Evolutionary conservation across 2,888 invertebrate species (phyloP).

Genomic region (Scaeva pyrastri): DNA sequence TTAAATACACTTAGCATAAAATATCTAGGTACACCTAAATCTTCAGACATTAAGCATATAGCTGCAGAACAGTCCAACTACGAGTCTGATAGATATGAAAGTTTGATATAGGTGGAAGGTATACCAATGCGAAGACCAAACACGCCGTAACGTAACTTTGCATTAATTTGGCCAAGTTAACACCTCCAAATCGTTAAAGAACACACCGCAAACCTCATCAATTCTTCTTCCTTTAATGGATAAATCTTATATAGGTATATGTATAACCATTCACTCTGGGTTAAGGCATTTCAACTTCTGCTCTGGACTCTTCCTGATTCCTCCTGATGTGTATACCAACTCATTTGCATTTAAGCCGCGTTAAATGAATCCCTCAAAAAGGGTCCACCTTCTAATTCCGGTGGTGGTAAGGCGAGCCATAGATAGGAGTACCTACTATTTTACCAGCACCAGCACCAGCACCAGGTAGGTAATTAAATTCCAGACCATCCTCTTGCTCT

Average conservation of each 20-base stretch:
- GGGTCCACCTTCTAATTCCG: slow-evolving; percentile 16
- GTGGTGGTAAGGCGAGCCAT: no score
- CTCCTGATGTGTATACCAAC: background rate
- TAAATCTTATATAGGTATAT: slow-evolving; percentile 12
- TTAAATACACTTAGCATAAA: slow-evolving; percentile 25
- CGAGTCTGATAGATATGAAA: no score
- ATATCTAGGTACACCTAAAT: background rate
- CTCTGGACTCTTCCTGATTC: no score
- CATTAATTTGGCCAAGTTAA: slow-evolving; percentile 53
- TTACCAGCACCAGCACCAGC: no score
- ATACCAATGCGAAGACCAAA: no score
- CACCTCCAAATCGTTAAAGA: slow-evolving; percentile 39
- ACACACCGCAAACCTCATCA: slow-evolving; percentile 47
- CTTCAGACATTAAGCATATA: no score
- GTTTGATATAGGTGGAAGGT: no score
- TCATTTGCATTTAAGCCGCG: slow-evolving; percentile 59
- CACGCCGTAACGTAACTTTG: background rate
- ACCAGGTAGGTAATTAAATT: slow-evolving; percentile 72
- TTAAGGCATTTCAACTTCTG: no score
- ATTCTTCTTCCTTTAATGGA: slow-evolving; percentile 50
- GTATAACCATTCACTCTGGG: background rate
- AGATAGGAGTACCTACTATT: background rate
- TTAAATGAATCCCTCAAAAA: slow-evolving; percentile 49
- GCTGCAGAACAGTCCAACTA: no score
- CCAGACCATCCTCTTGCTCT: slow-evolving; percentile 15